A percentile compares a stretch with the other conserved stretches of the same genome.
Conservation (phyloP, 1,140 invertebrate genomes). For the Achroia grisella region DNA sequence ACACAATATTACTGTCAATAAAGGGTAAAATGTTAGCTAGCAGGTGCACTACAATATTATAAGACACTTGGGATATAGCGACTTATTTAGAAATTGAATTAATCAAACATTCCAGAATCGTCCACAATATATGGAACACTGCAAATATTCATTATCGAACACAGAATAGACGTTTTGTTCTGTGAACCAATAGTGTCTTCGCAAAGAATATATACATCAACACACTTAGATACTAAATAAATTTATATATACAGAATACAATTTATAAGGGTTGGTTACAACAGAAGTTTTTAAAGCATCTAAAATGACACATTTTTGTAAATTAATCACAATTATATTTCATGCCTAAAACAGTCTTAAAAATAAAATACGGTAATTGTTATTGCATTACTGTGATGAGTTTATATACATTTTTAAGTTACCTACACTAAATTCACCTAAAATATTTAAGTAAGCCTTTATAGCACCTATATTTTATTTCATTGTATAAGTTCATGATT, state of each 20-base stretch:
- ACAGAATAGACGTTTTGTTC: no score
- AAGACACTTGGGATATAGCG: no score
- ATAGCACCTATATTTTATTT: constrained; percentile 57
- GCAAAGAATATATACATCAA: no score
- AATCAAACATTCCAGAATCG: no score
- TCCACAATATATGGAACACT: no score
- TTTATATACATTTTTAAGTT: constrained; percentile 22
- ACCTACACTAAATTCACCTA: constrained; percentile 14
- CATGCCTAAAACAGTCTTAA: constrained; percentile 18
- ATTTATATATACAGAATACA: not conserved
- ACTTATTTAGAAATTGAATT: no score
- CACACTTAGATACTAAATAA: not conserved
- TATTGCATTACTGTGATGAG: constrained; percentile 19
- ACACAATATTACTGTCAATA: no score
- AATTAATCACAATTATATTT: not conserved
- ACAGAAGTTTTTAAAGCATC: constrained; percentile 24
- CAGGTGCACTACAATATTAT: no score
- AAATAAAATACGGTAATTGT: constrained; percentile 4
- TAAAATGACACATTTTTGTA: constrained; percentile 25
- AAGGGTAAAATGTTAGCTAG: no score
- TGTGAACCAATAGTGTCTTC: no score
- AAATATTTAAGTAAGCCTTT: constrained; percentile 56
- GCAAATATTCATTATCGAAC: no score
- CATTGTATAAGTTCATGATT: constrained; percentile 1
- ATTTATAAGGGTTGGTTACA: not conserved